Base-by-base conservation (phyloP, 2,888 invertebrate species). In the Lobophora halterata region DNA sequence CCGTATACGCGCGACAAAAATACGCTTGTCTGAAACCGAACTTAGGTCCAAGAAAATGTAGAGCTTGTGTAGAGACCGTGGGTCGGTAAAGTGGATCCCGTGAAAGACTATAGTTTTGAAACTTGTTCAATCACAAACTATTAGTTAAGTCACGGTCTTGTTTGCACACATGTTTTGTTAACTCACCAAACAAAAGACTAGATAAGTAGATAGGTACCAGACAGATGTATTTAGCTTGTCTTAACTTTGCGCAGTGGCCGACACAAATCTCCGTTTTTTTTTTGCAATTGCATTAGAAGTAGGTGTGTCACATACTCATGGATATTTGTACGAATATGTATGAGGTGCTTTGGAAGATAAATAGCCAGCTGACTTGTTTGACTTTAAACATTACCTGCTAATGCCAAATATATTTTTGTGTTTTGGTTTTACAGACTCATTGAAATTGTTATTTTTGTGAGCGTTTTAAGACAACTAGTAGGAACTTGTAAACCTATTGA, bases 91-190 rank as follows among this genome's bases (percentile, higher is more conserved):
- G n/a, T n/a, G n/a, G n/a, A n/a, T n/a, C n/a, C n/a, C n/a, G n/a
- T n/a, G n/a, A n/a, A n/a, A n/a, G n/a, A n/a, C n/a, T n/a, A n/a
- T n/a, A n/a, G n/a, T n/a, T n/a, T n/a, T n/a, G 18, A 32, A 41
- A 10, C 6, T 7, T 3, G 54, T 55, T 48, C 40, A 44, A 59
- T 49, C 57, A 58, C 62, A 53, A 63, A 66, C 61, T 67, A 61
- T 70, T 72, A n/a, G n/a, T n/a, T 68, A 66, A 68, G 65, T 68
- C 69, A 60, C 52, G 52, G 55, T 30, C 36, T n/a, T 68, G 65
- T 70, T 72, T 71, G 64, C 54, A 66, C 66, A 74, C 70, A 69
- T 70, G 65, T 71, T 72, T 61, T 54, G 66, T 78, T 74, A 74
- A 65, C 67, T 65, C 63, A 57, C 51, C 66, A 78, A 74, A 74